These are phyloP conservation scores for Drosophila auraria DNA, from an alignment of 1,140 invertebrate genomes.

Conservation along the genomic window DNA sequence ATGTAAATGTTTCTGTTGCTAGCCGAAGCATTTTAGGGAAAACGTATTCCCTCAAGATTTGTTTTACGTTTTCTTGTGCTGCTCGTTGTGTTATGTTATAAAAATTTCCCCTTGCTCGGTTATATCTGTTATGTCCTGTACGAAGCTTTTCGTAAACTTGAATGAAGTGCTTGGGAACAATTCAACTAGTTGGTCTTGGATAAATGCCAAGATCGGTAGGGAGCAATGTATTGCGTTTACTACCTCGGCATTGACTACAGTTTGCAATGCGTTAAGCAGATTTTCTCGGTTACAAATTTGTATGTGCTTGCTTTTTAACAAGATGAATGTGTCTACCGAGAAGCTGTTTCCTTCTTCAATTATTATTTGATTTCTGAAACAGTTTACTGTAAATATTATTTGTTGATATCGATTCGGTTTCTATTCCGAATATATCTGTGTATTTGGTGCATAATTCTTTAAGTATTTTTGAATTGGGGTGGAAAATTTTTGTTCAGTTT, in stretches of 20 bases:
- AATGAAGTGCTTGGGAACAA: background rate
- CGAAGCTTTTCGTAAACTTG: background rate
- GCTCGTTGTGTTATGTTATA: background rate
- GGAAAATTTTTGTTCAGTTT: too few species aligned
- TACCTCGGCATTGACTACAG: background rate
- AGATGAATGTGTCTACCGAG: background rate
- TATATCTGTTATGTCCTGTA: background rate
- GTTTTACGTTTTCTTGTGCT: background rate
- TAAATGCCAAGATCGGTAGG: background rate
- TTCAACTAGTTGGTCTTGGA: constrained; percentile 2
- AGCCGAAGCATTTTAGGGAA: constrained; percentile 8
- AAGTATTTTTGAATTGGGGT: too few species aligned
- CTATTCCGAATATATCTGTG: too few species aligned
- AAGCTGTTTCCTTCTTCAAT: background rate
- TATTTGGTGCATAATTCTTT: too few species aligned
- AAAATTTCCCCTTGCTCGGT: background rate
- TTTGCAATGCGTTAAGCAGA: background rate
- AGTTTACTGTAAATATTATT: background rate
- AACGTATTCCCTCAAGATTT: constrained; percentile 3
- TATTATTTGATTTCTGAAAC: constrained; percentile 4
- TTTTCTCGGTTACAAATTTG: background rate
- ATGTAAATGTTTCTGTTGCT: background rate
- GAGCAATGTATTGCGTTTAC: constrained; percentile 19
- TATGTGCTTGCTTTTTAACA: background rate
- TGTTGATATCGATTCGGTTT: too few species aligned